These are phyloP conservation scores for Punctoribates punctum DNA, from an alignment of 2,888 invertebrate species.

Conservation along the genomic window DNA sequence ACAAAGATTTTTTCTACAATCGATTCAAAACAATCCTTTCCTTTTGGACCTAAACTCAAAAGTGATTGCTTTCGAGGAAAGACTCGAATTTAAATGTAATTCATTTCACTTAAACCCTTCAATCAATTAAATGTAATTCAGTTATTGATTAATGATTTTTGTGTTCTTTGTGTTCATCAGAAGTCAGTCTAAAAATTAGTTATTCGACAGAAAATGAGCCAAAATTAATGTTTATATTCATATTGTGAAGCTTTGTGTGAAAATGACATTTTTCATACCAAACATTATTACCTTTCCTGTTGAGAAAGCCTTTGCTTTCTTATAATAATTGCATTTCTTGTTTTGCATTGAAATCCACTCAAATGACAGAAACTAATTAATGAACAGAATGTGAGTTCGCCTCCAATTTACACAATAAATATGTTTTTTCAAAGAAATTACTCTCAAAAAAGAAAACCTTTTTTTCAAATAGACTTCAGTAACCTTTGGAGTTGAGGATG, in stretches of 20 bases:
- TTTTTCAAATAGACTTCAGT: background rate
- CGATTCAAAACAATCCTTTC: constrained; percentile 1
- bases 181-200: background rate
- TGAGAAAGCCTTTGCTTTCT: too few species aligned
- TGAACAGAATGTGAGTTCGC: background rate
- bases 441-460: background rate
- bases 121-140: background rate
- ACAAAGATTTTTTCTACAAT: background rate
- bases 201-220: background rate
- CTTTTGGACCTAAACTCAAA: background rate
- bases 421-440: background rate
- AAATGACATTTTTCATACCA: background rate
- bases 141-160: constrained; percentile 13
- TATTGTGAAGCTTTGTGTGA: background rate
- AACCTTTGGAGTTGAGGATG: background rate
- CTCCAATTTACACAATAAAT: background rate
- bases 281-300: background rate
- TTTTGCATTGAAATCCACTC: background rate
- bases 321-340: background rate
- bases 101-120: background rate
- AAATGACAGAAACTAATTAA: constrained; percentile 12
- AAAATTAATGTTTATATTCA: background rate
- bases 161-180: background rate
- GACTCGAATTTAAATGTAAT: background rate
- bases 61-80: background rate